Evolutionary conservation across 2,888 invertebrate genomes (phyloP).

Genomic region (Epistrophe grossulariae): DNA sequence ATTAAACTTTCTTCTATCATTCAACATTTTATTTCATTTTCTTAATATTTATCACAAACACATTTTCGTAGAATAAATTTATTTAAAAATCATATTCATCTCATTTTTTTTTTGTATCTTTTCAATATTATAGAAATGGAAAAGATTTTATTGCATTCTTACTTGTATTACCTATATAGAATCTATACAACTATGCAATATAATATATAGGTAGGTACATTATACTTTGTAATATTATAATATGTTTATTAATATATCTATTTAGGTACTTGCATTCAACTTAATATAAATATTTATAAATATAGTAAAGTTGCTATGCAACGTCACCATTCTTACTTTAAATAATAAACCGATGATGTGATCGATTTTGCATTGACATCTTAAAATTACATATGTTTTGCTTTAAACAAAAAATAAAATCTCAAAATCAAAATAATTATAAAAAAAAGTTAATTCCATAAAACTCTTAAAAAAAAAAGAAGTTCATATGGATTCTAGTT

Average conservation of each 20-base stretch:
- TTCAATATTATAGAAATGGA: neutral
- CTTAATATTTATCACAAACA: constrained; percentile 69
- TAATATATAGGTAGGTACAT: neutral
- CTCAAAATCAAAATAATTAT: constrained; percentile 7
- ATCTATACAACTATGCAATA: constrained; percentile 5
- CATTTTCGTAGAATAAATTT: constrained; percentile 55
- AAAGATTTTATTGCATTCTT: constrained; percentile 65
- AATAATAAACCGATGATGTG: constrained; percentile 59
- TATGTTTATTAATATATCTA: constrained; percentile 10
- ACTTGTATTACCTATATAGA: neutral
- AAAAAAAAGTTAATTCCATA: constrained; percentile 7
- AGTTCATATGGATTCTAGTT: neutral
- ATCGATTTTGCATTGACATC: constrained; percentile 72
- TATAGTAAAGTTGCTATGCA: constrained; percentile 53
- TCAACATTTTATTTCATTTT: constrained; percentile 44
- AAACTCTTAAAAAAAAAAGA: constrained; percentile 45
- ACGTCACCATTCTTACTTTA: constrained; percentile 66
- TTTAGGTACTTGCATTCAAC: constrained; percentile 53
- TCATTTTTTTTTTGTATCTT: neutral
- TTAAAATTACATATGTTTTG: constrained; percentile 30
- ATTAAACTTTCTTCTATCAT: constrained; percentile 12
- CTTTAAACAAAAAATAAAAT: constrained; percentile 40
- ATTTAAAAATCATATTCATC: constrained; percentile 37
- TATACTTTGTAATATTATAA: neutral
- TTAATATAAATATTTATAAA: constrained; percentile 6